Evolutionary conservation across 2,888 invertebrate species (phyloP).

Genomic region (Eupithecia pulchellata): DNA sequence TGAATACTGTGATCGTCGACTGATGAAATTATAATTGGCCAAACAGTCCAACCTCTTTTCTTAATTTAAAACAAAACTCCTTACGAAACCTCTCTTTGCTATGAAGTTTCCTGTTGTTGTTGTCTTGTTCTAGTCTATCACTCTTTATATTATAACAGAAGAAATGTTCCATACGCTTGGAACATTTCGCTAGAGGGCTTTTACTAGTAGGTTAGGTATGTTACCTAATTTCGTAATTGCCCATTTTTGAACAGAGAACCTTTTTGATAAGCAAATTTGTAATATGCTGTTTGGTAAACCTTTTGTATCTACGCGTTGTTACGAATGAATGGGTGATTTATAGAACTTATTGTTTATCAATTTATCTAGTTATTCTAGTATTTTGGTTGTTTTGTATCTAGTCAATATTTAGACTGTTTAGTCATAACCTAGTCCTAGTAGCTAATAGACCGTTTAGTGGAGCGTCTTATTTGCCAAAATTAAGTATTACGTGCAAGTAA

Average conservation of each 20-base stretch:
- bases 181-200: neutral
- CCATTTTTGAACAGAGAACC: neutral
- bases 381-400: conserved; percentile 43
- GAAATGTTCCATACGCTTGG: neutral
- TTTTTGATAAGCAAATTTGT: neutral
- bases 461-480: conserved; percentile 11
- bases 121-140: neutral
- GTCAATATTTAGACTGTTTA: conserved; percentile 24
- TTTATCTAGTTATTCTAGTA: conserved; percentile 19
- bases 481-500: neutral
- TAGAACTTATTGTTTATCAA: conserved; percentile 1
- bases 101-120: neutral
- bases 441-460: conserved; percentile 10
- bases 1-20: neutral
- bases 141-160: neutral
- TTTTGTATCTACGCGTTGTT: conserved; percentile 7
- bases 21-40: neutral
- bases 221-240: neutral
- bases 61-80: neutral
- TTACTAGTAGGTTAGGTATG: neutral
- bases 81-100: neutral
- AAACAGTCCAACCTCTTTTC: neutral
- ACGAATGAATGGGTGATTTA: conserved; percentile 11
- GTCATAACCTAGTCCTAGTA: conserved; percentile 20
- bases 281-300: neutral